Conservation (phyloP, 2,888 invertebrate genomes). For the Isoperla grammatica region DNA sequence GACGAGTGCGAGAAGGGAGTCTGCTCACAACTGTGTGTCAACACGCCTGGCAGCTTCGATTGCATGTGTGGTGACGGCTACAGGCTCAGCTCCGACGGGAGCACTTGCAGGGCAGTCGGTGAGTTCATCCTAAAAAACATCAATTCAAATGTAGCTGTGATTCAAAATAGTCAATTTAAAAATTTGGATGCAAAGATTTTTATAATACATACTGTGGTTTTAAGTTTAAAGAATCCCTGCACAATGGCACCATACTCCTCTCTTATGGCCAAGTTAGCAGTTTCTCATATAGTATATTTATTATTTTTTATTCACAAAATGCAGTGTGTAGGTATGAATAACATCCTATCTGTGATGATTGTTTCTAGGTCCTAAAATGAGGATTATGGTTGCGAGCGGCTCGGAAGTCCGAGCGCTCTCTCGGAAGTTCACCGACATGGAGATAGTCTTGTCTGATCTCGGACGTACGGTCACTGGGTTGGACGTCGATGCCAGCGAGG, state of each 20-base stretch:
- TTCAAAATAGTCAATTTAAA: too few relatives aligned
- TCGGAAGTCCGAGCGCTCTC: conserved; percentile 13
- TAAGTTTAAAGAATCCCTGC: too few relatives aligned
- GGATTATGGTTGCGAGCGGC: conserved; percentile 10
- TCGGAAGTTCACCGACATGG: conserved; percentile 2
- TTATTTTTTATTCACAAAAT: too few relatives aligned
- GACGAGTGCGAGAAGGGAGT: conserved; percentile 61
- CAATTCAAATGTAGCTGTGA: too few relatives aligned
- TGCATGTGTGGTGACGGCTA: conserved; percentile 59
- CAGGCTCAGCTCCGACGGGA: conserved; percentile 42
- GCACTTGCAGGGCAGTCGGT: conserved; percentile 61
- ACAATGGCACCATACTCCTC: too few relatives aligned
- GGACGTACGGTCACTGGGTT: conserved; percentile 19
- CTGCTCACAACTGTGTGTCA: conserved; percentile 63
- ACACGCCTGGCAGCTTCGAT: conserved; percentile 50
- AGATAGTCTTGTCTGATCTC: conserved; percentile 12
- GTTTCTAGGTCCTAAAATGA: conserved; percentile 6
- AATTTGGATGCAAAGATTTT: too few relatives aligned
- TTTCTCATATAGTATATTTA: too few relatives aligned
- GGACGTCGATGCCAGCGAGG: conserved; percentile 17
- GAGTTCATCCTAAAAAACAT: too few relatives aligned
- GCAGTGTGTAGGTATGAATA: too few relatives aligned
- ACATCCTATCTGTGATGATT: neutral
- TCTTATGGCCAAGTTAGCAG: too few relatives aligned
- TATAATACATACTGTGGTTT: too few relatives aligned